These are phyloP conservation scores for Drosophila mimica DNA, from an alignment of 2,888 invertebrate genomes.

Conservation along the genomic window DNA sequence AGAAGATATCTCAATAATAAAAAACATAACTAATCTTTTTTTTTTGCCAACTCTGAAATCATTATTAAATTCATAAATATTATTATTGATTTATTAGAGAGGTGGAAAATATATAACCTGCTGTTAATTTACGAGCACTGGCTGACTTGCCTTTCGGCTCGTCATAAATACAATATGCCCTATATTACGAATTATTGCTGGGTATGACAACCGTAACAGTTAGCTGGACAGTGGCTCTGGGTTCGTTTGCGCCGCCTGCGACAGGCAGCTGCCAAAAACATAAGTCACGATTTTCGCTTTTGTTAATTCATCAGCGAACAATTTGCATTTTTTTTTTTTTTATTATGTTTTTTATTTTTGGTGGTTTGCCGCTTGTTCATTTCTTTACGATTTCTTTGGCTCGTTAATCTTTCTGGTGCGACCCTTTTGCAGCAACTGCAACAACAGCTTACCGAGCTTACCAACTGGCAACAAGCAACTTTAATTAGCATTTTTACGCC, in stretches of 20 bases:
- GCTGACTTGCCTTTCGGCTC: not conserved
- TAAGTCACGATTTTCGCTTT: conserved; percentile 82
- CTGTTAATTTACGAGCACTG: not conserved
- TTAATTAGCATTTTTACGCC: conserved; percentile 79
- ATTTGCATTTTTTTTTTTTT: conserved; percentile 74
- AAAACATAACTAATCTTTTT: not conserved
- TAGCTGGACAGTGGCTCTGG: conserved; percentile 57
- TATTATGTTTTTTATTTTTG: conserved; percentile 15
- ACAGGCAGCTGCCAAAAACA: conserved; percentile 81
- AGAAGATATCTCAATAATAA: not conserved
- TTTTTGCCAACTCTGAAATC: not conserved
- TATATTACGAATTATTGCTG: not conserved
- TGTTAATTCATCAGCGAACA: conserved; percentile 82
- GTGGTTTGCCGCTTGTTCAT: conserved; percentile 56
- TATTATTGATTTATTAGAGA: not conserved
- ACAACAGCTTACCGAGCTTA: conserved; percentile 26
- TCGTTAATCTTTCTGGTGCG: conserved; percentile 75
- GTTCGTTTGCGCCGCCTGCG: conserved; percentile 50
- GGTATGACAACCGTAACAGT: conserved; percentile 44
- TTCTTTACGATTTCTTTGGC: conserved; percentile 77
- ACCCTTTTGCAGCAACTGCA: conserved; percentile 52
- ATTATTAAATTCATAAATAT: not conserved
- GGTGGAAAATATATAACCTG: not conserved
- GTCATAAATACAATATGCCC: conserved; percentile 22
- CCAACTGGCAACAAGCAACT: conserved; percentile 67